Evolutionary conservation across 1,140 invertebrate genomes (phyloP), one percentile per base, ranked within the genome.

Genomic region (Apolygus lucorum): DNA sequence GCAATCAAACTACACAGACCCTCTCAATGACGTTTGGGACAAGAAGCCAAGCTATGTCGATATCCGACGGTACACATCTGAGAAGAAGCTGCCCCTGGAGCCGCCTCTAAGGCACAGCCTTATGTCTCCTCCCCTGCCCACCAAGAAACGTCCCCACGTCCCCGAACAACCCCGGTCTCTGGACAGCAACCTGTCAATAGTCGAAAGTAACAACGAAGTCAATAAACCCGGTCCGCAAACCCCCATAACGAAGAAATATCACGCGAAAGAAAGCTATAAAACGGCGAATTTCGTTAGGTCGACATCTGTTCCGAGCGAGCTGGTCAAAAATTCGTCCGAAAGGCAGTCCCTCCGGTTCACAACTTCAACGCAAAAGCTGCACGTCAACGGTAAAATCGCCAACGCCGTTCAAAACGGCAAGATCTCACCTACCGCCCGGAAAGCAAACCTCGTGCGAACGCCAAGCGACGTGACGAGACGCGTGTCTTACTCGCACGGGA

Each of bases 311-410:
- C 68, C 63, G 52, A 69, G 62, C 28, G 69, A 70, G n/a, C 17
- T 63, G 13, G 17, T 66, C 21, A 70, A 62, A 28, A 59, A 29
- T 13, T 22, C 25, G 2, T n/a, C 68, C 22, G 73, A 74, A 64
- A 67, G 73, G 28, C 70, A 74, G 27, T 72, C 73, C 22, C 49
- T 74, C 14, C 22, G 71, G 59, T 69, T 72, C 34, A 68, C 70
- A 28, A 69, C 71, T 14, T 65, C 81, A 2, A 76, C 79, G 1
- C 80, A 82, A 66, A 82, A 82, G 70, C 74, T 82, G 0, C 74
- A 81, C 63, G 74, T 84, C 2, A 84, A 84, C 72, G 83, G 82
- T 1, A 81, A 80, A 70, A 77, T 79, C 1, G 76, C 74, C 1
- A 70, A 67, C 24, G 67, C 73, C 11, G 65, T 74, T 8, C 71